Conservation (phyloP, 2,888 invertebrate genomes). For the Dascillus cervinus region DNA sequence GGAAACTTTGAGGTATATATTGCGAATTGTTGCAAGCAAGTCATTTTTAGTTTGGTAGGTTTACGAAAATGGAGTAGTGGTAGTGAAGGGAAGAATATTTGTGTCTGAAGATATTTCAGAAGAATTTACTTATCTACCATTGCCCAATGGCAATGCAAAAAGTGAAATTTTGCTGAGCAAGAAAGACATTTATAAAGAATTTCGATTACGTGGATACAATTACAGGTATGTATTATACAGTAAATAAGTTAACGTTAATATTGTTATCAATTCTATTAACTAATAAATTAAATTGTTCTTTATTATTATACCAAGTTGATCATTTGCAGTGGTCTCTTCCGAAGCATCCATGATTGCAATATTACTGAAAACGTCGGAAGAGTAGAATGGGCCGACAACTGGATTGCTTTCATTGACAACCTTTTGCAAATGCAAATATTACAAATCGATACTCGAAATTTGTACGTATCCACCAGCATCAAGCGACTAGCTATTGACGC, state of each 20-base stretch:
- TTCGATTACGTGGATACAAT: constrained; percentile 62
- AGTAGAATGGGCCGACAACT: constrained; percentile 83
- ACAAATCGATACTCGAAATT: constrained; percentile 55
- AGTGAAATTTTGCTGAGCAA: constrained; percentile 46
- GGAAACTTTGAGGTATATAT: no score
- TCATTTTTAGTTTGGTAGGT: no score
- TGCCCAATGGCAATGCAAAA: neutral
- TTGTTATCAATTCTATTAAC: no score
- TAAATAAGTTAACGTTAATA: no score
- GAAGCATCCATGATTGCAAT: constrained; percentile 19
- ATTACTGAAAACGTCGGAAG: no score
- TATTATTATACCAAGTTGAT: no score
- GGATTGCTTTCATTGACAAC: constrained; percentile 83
- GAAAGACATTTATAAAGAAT: no score
- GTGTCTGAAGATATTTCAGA: constrained; percentile 31
- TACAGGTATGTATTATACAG: no score
- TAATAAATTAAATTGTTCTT: no score
- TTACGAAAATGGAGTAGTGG: constrained; percentile 56
- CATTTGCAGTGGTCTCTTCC: no score
- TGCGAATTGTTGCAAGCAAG: no score
- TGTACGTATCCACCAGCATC: constrained; percentile 57
- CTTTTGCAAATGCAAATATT: constrained; percentile 77
- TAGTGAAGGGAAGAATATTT: constrained; percentile 60
- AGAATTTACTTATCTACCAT: neutral
- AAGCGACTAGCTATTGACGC: constrained; percentile 17